Percentiles rank a stretch among this genome's conserved stretches.
phyloP scores from a whole-genome alignment of 1,140 invertebrate species.

The Trichonephila clavata region DNA sequence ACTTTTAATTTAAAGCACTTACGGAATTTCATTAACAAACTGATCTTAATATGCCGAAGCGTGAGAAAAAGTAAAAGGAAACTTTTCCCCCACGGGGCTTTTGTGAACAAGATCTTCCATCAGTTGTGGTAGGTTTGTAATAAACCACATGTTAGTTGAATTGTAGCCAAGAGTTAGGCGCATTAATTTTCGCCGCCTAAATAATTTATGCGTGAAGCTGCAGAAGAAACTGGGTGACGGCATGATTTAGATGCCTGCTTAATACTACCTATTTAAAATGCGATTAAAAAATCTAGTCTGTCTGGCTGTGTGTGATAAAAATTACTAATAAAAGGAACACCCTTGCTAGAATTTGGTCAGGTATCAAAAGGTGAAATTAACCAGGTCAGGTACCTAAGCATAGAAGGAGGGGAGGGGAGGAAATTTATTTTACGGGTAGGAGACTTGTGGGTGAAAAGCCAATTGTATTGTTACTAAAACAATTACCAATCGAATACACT shows the following conservation, averaged over 20 bases:
- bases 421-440: conserved; percentile 1
- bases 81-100: background rate
- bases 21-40: no score
- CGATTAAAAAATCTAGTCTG: conserved; percentile 26
- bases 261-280: conserved; percentile 38
- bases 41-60: background rate
- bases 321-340: conserved; percentile 41
- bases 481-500: background rate
- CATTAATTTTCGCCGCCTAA: conserved; percentile 38
- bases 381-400: background rate
- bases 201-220: conserved; percentile 42
- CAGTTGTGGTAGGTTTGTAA: background rate
- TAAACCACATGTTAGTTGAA: conserved; percentile 24
- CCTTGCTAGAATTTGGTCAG: conserved; percentile 12
- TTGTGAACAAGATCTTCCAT: background rate
- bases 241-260: conserved; percentile 32
- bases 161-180: conserved; percentile 11
- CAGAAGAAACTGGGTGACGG: conserved; percentile 27
- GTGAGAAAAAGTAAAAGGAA: background rate
- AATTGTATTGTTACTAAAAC: background rate
- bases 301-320: conserved; percentile 31
- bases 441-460: background rate
- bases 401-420: background rate
- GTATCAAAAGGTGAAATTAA: conserved; percentile 31
- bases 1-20: no score